Conservation (phyloP, 2,113 vertebrate genomes). For the Fulica atra region DNA sequence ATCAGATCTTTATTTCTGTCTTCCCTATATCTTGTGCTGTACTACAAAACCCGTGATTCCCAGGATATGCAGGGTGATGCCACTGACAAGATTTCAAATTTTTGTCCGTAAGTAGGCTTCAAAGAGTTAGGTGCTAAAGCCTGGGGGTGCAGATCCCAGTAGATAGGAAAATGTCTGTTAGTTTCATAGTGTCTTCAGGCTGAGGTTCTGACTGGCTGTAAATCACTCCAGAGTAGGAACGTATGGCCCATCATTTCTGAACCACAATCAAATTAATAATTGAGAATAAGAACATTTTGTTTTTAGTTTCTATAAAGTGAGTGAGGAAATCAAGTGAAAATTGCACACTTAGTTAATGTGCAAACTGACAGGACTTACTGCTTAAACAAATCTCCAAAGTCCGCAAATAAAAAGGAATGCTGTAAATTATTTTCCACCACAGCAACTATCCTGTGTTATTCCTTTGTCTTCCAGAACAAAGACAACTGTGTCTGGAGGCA, state of each 20-base stretch:
- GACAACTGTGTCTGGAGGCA: neutral
- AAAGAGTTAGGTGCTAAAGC: neutral
- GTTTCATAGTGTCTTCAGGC: neutral
- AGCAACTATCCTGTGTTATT: neutral
- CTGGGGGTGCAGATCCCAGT: neutral
- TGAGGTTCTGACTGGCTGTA: neutral
- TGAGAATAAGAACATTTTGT: neutral
- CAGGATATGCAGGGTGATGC: neutral
- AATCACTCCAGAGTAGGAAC: neutral
- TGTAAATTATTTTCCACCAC: neutral
- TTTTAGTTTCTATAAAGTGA: neutral
- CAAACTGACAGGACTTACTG: neutral
- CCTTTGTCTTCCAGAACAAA: constrained; percentile 15
- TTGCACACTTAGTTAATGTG: neutral
- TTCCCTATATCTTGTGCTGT: neutral
- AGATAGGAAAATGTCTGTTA: neutral
- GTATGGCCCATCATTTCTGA: neutral
- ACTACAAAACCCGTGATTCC: neutral
- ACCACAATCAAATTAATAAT: neutral
- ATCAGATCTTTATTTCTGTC: neutral
- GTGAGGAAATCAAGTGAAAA: neutral
- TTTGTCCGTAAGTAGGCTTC: neutral
- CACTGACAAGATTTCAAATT: neutral
- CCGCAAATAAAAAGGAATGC: neutral
- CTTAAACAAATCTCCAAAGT: neutral